Percentiles rank a stretch among this genome's conserved stretches.
phyloP scores from a whole-genome alignment of 1,140 invertebrate species.

The Drosophila malerkotliana region DNA sequence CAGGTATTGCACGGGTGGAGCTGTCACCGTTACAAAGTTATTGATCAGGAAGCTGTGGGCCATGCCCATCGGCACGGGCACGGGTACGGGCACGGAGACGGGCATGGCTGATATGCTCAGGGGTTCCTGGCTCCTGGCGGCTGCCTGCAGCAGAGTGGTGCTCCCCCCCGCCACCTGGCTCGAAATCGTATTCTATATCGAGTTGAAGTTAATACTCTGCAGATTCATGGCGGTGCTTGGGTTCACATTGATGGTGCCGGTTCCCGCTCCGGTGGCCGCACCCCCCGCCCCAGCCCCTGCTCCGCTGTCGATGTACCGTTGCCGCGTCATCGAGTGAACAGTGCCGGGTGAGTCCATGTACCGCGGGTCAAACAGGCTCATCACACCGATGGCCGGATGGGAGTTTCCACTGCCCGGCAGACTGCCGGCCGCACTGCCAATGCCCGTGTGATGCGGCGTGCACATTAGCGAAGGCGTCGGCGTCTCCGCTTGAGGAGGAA shows the following conservation, averaged over 20 bases:
- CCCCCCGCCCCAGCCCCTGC: constrained; percentile 56
- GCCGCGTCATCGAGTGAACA: constrained; percentile 84
- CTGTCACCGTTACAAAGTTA: constrained; percentile 74
- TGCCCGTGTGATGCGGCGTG: constrained; percentile 78
- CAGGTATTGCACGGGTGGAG: constrained; percentile 65
- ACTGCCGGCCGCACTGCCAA: constrained; percentile 44
- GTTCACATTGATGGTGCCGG: constrained; percentile 83
- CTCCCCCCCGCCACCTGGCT: constrained; percentile 54
- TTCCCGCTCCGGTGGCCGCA: constrained; percentile 62
- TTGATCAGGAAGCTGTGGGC: constrained; percentile 74
- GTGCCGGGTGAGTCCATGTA: constrained; percentile 85
- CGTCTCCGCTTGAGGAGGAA: constrained; percentile 84
- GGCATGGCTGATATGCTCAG: constrained; percentile 74
- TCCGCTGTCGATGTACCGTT: constrained; percentile 84
- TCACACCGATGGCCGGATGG: constrained; percentile 85
- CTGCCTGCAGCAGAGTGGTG: constrained; percentile 66
- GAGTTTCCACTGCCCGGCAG: constrained; percentile 61
- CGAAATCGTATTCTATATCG: constrained; percentile 86
- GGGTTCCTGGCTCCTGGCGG: constrained; percentile 62
- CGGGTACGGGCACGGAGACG: constrained; percentile 55
- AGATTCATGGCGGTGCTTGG: constrained; percentile 87
- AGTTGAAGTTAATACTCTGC: constrained; percentile 89
- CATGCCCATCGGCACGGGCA: constrained; percentile 65
- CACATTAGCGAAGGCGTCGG: constrained; percentile 84
- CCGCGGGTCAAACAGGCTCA: constrained; percentile 86